Conservation (phyloP, 2,888 invertebrate species). For the Choreutis nemorana region DNA sequence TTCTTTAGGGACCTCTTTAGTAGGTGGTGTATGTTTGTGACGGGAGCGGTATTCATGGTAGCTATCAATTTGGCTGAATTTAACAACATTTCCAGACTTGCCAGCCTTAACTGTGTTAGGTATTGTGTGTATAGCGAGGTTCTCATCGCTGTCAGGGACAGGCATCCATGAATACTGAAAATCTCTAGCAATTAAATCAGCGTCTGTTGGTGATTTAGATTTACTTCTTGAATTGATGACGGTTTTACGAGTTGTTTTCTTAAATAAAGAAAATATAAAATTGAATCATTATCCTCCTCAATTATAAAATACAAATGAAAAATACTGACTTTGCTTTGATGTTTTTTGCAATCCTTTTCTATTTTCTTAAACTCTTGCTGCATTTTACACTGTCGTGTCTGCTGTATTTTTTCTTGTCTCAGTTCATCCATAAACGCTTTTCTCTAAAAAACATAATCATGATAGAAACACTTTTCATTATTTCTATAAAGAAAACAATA, state of each 20-base stretch:
- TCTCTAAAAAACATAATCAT: constrained; percentile 24
- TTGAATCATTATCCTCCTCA: too few species aligned
- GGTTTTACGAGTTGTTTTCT: constrained; percentile 12
- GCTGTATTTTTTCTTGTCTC: constrained; percentile 30
- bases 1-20: too few species aligned
- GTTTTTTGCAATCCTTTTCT: constrained; percentile 35
- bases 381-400: constrained; percentile 35
- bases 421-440: constrained; percentile 38
- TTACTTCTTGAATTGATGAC: constrained; percentile 11
- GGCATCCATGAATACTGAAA: constrained; percentile 58
- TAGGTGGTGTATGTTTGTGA: constrained; percentile 55
- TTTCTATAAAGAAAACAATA: constrained; percentile 3
- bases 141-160: constrained; percentile 46
- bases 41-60: constrained; percentile 55
- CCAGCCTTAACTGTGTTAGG: constrained; percentile 29
- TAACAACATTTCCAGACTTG: constrained; percentile 36
- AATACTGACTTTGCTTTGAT: constrained; percentile 23
- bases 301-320: background rate
- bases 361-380: constrained; percentile 45
- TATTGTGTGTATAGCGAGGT: constrained; percentile 43
- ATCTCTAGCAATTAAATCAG: constrained; percentile 23
- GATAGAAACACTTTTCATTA: constrained; percentile 1
- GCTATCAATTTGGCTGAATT: constrained; percentile 44
- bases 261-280: too few species aligned
- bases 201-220: constrained; percentile 23